Evolutionary conservation across 2,888 invertebrate species (phyloP), one percentile per base, ranked within the genome.

Genomic region (Eulithis prunata): DNA sequence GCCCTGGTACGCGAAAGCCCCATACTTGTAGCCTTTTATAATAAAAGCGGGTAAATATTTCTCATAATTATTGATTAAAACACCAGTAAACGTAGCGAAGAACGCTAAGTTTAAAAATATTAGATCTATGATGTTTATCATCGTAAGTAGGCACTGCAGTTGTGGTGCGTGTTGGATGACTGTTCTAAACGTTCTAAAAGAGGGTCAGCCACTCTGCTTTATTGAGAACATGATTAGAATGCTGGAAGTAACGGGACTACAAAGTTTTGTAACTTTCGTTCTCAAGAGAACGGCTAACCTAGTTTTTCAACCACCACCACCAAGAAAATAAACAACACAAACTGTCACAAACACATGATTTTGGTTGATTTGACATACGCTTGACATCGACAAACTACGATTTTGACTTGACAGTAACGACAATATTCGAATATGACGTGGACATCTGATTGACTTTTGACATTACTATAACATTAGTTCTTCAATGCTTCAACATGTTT

Each of bases 1-100:
- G 0, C 94, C 94, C 76, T 94, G 94, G 71, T 94, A 94, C 0
- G 95, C 94, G 76, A 95, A 95, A 85, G 96, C 97, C 12, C 97
- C 97, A 86, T 96, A 97, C 32, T 95, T 94, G 82, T 95, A 96
- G 0, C 94, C 90, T 82, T 95, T 95, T 36, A 93, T 93, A 5
- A 97, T 87, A 71, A 94, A 93, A 0, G 87, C 86, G 2, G 97
- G 97, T 54, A 97, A 78, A 80, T 95, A 91, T 57, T 94, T 89
- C 81, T 97, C 96, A 66, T 95, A 92, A 66, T 93, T 89, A 81
- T 95, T 95, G 36, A 97, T 93, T 53, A 96, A 79, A 76, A 94
- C 83, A 54, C 96, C 95, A 52, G 95, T 79, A 57, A 95, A 81
- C 0, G 94, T 93, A 4, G 94, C 86, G 4, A 86, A 77, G 57